phyloP scores from a whole-genome alignment of 2,888 invertebrate species.

The Drosophila nr. perissopoda region DNA sequence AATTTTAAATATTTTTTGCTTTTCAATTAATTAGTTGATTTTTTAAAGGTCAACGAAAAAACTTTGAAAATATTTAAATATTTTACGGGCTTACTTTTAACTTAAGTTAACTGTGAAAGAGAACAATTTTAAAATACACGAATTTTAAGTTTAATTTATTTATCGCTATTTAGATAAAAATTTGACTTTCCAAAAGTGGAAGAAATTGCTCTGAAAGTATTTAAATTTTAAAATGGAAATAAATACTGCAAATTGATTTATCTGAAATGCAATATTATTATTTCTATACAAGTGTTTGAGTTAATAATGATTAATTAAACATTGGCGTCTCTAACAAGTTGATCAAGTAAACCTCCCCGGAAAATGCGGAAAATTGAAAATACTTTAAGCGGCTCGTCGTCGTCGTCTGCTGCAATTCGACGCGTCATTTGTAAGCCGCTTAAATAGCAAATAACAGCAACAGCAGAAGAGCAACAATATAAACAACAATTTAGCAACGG shows the following conservation, averaged over 20 bases:
- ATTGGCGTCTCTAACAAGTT: neutral
- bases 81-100: neutral
- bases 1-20: neutral
- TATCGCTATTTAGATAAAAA: no score
- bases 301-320: neutral
- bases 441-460: conserved; percentile 15
- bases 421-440: conserved; percentile 54
- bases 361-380: neutral
- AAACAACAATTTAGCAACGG: conserved; percentile 6
- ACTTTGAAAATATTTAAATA: neutral
- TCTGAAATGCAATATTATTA: neutral
- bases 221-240: neutral
- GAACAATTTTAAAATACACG: no score
- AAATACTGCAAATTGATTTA: neutral
- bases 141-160: no score
- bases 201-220: no score
- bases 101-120: no score
- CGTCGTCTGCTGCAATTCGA: conserved; percentile 38
- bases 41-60: accelerated
- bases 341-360: neutral
- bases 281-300: accelerated
- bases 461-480: conserved; percentile 2
- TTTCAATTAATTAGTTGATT: neutral
- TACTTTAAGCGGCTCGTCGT: conserved; percentile 9
- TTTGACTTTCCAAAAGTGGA: no score